phyloP scores from a whole-genome alignment of 2,888 invertebrate species.

The Folsomia manolachei region DNA sequence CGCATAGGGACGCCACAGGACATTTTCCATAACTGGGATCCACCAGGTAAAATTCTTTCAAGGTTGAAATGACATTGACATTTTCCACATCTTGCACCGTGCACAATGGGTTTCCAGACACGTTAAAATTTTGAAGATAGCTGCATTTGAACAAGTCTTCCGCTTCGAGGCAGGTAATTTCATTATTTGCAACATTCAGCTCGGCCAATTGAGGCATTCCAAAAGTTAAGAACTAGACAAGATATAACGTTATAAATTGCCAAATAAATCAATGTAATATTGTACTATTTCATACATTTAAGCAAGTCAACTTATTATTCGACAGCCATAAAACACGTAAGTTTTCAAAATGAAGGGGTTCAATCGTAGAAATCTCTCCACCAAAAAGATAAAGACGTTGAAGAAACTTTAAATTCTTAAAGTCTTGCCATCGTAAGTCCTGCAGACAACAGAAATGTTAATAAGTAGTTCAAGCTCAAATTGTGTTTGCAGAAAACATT shows the following conservation, averaged over 20 bases:
- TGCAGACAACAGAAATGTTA: conserved; percentile 20
- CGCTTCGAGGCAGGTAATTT: conserved; percentile 40
- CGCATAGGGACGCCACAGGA: conserved; percentile 44
- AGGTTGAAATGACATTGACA: conserved; percentile 36
- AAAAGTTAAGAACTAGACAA: conserved; percentile 44
- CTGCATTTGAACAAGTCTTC: conserved; percentile 44
- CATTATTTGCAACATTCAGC: conserved; percentile 46
- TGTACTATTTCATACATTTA: conserved; percentile 31
- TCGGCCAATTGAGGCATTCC: conserved; percentile 43
- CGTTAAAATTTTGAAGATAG: conserved; percentile 39
- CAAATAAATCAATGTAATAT: neutral
- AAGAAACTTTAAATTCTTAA: conserved; percentile 37
- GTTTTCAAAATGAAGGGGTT: conserved; percentile 41
- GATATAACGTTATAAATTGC: too few relatives aligned
- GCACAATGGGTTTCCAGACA: conserved; percentile 49
- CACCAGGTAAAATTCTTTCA: conserved; percentile 32
- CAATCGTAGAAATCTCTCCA: conserved; percentile 42
- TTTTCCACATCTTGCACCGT: conserved; percentile 45
- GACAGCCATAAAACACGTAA: conserved; percentile 45
- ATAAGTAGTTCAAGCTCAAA: neutral
- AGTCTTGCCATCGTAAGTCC: conserved; percentile 41
- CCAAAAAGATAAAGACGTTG: conserved; percentile 46
- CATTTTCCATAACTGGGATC: conserved; percentile 48
- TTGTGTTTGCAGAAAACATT: conserved; percentile 4
- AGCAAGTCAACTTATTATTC: conserved; percentile 42